These are phyloP conservation scores for Chrysomela aeneicollis DNA, from an alignment of 2,888 invertebrate genomes.

Conservation along the genomic window DNA sequence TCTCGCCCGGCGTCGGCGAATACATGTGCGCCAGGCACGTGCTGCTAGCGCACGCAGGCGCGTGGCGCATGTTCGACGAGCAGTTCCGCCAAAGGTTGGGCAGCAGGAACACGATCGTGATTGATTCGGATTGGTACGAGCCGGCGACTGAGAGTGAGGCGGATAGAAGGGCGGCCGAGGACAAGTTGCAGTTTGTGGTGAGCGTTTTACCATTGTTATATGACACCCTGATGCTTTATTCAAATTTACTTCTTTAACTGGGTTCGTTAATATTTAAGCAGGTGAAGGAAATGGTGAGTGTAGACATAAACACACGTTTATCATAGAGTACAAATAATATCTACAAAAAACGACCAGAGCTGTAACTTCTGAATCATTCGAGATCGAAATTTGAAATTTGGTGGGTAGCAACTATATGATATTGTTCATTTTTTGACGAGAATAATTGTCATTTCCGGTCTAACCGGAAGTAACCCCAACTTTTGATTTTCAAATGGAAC, in stretches of 20 bases:
- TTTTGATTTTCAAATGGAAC: too few relatives aligned
- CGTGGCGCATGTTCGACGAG: constrained; percentile 70
- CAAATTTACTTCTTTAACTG: too few relatives aligned
- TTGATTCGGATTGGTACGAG: constrained; percentile 71
- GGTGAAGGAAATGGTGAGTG: too few relatives aligned
- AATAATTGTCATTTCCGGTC: too few relatives aligned
- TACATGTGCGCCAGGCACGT: constrained; percentile 72
- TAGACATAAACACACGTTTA: too few relatives aligned
- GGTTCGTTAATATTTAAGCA: too few relatives aligned
- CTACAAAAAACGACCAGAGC: too few relatives aligned
- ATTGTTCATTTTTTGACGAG: not conserved
- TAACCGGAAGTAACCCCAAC: too few relatives aligned
- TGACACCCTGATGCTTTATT: too few relatives aligned
- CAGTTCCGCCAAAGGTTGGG: constrained; percentile 61
- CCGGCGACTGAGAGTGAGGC: constrained; percentile 64
- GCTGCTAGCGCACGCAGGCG: constrained; percentile 72
- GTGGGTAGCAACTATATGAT: not conserved
- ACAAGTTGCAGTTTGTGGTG: constrained; percentile 65
- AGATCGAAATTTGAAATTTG: too few relatives aligned
- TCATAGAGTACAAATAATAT: too few relatives aligned
- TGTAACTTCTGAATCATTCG: too few relatives aligned
- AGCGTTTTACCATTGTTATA: constrained; percentile 42
- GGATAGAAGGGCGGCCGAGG: constrained; percentile 68
- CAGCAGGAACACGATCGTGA: constrained; percentile 59
- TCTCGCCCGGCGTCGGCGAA: constrained; percentile 63